Evolutionary conservation across 2,888 invertebrate genomes (phyloP), one percentile per base, ranked within the genome.

Genomic region (Criorhina ranunculi): DNA sequence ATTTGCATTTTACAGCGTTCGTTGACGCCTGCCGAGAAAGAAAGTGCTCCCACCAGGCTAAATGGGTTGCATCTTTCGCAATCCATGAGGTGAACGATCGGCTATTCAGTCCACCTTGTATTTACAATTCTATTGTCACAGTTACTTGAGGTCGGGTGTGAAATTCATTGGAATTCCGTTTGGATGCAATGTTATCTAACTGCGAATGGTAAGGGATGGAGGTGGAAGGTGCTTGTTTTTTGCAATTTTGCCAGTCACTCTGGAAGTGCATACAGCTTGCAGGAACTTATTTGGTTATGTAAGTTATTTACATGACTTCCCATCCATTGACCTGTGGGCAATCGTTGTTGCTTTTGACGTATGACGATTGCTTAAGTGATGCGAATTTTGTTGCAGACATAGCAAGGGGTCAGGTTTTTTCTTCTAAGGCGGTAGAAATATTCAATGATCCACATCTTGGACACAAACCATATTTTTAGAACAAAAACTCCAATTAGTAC

Each of bases 41-140:
- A 19, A 59, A 53, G 44, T 12, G 37, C 72, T 33, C 44, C 2
- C 33, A 15, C 12, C 11, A 12, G 9, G 12, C 33, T 67, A 76
- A 59, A 70, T 70, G 69, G 76, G 69, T 81, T 64, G 70, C 70
- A 76, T 64, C 62, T 75, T 29, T 53, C 66, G 24, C 57, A 77
- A 66, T n/a, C 33, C 42, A 6, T 42, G 81, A 44, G 81, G 70
- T 81, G 72, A 86, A 86, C 15, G 81, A 40, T 60, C 81, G 70
- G 55, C 75, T 77, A 76, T 81, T 67, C 70, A 76, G 85, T 80
- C 81, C 85, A 86, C 85, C 85, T 86, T 86, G 75, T 86, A 86
- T 86, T 86, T 81, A 76, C 85, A 86, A 81, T 86, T 81, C 76
- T 86, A 86, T 81, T 86, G 76, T 81, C 81, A 86, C 85, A 76